A percentile compares a stretch with the other conserved stretches of the same genome.
Evolutionary conservation across 2,113 vertebrate genomes (phyloP).

Genomic region (Sphyrna mokarran): DNA sequence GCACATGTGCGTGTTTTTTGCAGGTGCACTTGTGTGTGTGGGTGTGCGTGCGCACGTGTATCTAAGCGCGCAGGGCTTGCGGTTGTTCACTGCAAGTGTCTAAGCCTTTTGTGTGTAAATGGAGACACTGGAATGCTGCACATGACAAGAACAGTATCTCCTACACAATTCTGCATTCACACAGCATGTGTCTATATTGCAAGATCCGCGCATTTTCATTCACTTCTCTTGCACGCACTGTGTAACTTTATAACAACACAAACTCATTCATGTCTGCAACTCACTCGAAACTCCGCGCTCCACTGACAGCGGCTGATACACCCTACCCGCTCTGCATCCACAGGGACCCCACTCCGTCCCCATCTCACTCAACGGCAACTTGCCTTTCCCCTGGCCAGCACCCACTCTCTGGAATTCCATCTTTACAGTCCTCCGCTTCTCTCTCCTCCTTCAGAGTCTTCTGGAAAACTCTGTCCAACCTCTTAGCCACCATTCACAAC

Average conservation of each 20-base stretch:
- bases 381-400: background rate
- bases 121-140: background rate
- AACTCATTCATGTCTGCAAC: background rate
- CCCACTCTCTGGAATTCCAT: background rate
- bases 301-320: background rate
- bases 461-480: background rate
- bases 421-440: background rate
- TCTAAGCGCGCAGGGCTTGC: background rate
- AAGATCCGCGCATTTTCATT: background rate
- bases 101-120: background rate
- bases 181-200: background rate
- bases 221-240: background rate
- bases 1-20: too few species aligned
- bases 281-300: background rate
- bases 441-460: background rate
- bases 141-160: too few species aligned
- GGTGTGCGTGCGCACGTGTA: background rate
- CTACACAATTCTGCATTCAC: too few species aligned
- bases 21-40: too few species aligned
- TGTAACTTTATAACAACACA: background rate
- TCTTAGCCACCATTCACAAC: background rate
- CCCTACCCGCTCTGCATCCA: too few species aligned
- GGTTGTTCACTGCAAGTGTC: background rate
- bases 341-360: too few species aligned
- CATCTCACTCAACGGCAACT: too few species aligned